Evolutionary conservation across 2,113 vertebrate genomes (phyloP).

Genomic region (Austrofundulus limnaeus): DNA sequence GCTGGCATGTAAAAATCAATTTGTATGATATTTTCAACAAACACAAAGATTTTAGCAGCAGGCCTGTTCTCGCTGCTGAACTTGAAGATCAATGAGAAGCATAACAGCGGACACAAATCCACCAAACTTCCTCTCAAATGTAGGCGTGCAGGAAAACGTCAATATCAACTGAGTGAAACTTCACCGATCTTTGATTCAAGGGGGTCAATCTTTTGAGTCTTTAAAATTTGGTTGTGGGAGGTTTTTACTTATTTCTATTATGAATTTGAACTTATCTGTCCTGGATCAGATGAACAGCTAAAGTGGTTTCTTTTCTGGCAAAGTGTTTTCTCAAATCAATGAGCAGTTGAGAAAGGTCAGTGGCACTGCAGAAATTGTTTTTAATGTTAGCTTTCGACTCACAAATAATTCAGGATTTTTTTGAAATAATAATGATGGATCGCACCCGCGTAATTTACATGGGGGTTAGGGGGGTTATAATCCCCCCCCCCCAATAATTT

Average conservation of each 20-base stretch:
- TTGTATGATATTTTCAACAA: not conserved
- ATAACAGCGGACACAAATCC: slow-evolving; percentile 16
- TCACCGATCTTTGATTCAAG: slow-evolving; percentile 5
- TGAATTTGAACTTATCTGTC: slow-evolving; percentile 10
- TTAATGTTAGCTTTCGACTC: slow-evolving; percentile 10
- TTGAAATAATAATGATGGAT: slow-evolving; percentile 35
- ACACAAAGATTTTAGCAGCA: slow-evolving; percentile 7
- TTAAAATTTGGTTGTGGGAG: slow-evolving; percentile 20
- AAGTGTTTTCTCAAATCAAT: slow-evolving; percentile 3
- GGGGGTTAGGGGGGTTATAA: too few species aligned
- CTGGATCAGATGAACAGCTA: slow-evolving; percentile 6
- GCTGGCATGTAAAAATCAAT: slow-evolving; percentile 1
- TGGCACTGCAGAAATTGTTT: not conserved
- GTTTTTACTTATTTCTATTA: slow-evolving; percentile 11
- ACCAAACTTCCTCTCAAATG: slow-evolving; percentile 6
- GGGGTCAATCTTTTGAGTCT: slow-evolving; percentile 13
- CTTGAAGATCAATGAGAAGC: slow-evolving; percentile 4
- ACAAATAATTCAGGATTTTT: slow-evolving; percentile 8
- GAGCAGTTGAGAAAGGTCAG: not conserved
- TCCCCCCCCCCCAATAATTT: too few species aligned
- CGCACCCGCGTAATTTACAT: too few species aligned
- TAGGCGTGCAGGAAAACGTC: slow-evolving; percentile 30
- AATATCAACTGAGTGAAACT: slow-evolving; percentile 18
- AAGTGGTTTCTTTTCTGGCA: slow-evolving; percentile 2
- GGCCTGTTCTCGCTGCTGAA: not conserved